Evolutionary conservation across 2,113 vertebrate genomes (phyloP), one percentile per base, ranked within the genome.

Genomic region (Rhinoderma darwinii): DNA sequence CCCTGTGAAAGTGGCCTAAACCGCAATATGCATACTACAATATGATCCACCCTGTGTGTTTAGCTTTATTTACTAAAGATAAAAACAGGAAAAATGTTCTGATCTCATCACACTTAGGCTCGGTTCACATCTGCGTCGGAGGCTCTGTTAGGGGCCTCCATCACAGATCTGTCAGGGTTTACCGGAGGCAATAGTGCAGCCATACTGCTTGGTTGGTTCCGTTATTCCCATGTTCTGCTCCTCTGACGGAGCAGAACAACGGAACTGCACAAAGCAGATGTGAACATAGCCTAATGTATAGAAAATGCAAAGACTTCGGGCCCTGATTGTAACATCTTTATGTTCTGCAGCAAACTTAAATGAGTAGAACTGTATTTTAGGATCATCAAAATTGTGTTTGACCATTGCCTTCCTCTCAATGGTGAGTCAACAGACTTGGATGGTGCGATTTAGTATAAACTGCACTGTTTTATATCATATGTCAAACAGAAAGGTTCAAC

Each of bases 41-140:
- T 30, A 27, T 41, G 20, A 61, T 70, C 17, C 43, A 32, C 43
- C 43, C 30, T 70, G 39, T 83, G 81, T 51, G 81, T 63, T 83
- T 83, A n/a, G 81, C 18, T 35, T 9, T 72, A 72, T 72, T 70
- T 83, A n/a, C 61, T 70, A 70, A 70, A 83, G 72, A 83, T 70
- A 83, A 66, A 41, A 22, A 83, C 61, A 83, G 59, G 63, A 83
- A 84, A 70, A 50, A 1, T 39, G 54, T 43, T 47, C 17, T 54
- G 44, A 84, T 54, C 10, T 84, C 50, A 74, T 20, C 37, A 32
- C n/a, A 84, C 50, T 75, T 41, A 22, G n/a, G n/a, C n/a, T n/a
- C n/a, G n/a, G n/a, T n/a, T n/a, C n/a, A n/a, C n/a, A n/a, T n/a
- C n/a, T n/a, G n/a, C n/a, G n/a, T n/a, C n/a, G n/a, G n/a, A n/a